phyloP scores from a whole-genome alignment of 1,140 invertebrate genomes.

The Drosophila gunungcola region DNA sequence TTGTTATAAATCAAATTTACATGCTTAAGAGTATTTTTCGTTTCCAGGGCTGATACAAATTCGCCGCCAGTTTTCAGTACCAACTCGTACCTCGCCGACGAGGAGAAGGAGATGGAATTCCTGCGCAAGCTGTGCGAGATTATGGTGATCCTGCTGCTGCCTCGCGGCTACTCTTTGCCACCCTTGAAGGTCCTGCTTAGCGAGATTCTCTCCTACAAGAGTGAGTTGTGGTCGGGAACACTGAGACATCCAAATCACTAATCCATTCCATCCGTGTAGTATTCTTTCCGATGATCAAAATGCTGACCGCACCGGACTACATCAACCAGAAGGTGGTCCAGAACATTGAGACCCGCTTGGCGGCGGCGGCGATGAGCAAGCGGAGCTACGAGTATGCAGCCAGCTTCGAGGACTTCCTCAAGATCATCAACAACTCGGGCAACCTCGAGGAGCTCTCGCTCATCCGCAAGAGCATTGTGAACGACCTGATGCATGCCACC shows the following conservation, averaged over 20 bases:
- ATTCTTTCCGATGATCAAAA: slow-evolving; percentile 92
- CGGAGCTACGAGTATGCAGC: slow-evolving; percentile 94
- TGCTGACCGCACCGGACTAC: slow-evolving; percentile 95
- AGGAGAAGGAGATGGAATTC: slow-evolving; percentile 91
- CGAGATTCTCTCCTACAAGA: slow-evolving; percentile 93
- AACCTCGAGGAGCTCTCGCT: slow-evolving; percentile 93
- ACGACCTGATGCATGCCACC: slow-evolving; percentile 96
- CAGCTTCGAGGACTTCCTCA: slow-evolving; percentile 95
- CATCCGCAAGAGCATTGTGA: slow-evolving; percentile 93
- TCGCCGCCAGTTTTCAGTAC: slow-evolving; percentile 90
- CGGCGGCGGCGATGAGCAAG: slow-evolving; percentile 91
- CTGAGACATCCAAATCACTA: not conserved
- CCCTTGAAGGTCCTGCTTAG: slow-evolving; percentile 91
- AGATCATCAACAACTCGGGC: slow-evolving; percentile 92
- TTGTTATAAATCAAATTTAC: too few species aligned
- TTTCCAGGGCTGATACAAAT: slow-evolving; percentile 86
- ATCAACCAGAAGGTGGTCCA: slow-evolving; percentile 94
- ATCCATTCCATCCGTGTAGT: slow-evolving; percentile 86
- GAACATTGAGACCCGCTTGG: slow-evolving; percentile 92
- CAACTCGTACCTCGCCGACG: slow-evolving; percentile 90
- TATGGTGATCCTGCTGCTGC: slow-evolving; percentile 92
- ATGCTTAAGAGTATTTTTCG: too few species aligned
- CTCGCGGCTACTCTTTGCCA: slow-evolving; percentile 91
- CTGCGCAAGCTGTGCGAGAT: slow-evolving; percentile 92
- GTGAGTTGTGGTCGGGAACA: slow-evolving; percentile 85